These are phyloP conservation scores for Dallia pectoralis DNA, from an alignment of 2,797 vertebrate species.

Conservation along the genomic window DNA sequence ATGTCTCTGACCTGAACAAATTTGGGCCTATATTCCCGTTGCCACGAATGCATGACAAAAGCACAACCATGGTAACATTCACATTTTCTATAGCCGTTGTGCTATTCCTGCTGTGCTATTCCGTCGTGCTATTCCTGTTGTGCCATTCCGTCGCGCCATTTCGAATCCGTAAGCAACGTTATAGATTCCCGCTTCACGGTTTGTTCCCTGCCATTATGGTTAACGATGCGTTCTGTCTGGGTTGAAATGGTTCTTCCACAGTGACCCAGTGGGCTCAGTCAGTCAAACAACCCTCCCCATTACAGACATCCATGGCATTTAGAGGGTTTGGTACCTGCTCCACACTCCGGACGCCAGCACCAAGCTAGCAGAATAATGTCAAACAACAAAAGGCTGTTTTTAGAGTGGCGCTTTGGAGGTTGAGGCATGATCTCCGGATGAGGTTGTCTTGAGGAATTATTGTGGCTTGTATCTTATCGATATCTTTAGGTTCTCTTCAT, in stretches of 20 bases:
- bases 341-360: conserved; percentile 7
- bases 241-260: conserved; percentile 85
- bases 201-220: conserved; percentile 81
- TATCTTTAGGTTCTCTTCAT: conserved; percentile 25
- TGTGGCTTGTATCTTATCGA: background rate
- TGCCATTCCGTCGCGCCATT: too few relatives aligned
- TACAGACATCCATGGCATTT: conserved; percentile 76
- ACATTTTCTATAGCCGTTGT: background rate
- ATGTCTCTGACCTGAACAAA: background rate
- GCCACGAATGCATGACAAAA: background rate
- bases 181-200: conserved; percentile 32
- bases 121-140: too few relatives aligned
- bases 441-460: background rate
- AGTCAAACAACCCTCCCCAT: conserved; percentile 82
- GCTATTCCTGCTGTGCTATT: too few relatives aligned
- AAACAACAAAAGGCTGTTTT: background rate
- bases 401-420: background rate
- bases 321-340: conserved; percentile 60
- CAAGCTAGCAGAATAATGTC: background rate
- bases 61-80: too few relatives aligned
- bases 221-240: conserved; percentile 95
- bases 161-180: conserved; percentile 18
- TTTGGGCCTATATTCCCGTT: background rate
- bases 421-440: background rate
- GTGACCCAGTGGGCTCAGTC: conserved; percentile 80